Conservation (phyloP, 2,888 invertebrate genomes). For the Polyommatus iphigenia region DNA sequence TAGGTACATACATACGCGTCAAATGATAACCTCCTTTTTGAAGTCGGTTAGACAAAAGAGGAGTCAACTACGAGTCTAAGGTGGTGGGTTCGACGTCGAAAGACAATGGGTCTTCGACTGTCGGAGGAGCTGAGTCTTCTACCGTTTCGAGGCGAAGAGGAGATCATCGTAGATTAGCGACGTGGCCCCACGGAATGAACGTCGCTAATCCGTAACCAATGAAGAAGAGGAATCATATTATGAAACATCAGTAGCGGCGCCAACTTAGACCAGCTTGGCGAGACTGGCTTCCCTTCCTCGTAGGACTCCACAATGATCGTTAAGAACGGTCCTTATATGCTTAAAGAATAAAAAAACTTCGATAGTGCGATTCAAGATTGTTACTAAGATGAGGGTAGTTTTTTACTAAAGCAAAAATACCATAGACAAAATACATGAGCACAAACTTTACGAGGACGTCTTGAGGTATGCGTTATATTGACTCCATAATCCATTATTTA, state of each 20-base stretch:
- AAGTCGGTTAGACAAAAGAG: background rate
- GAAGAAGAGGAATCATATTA: background rate
- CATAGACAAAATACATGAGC: too few species aligned
- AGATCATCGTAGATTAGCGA: background rate
- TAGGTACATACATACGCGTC: too few species aligned
- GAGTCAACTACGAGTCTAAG: conserved; percentile 11
- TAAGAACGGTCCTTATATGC: background rate
- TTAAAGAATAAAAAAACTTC: background rate
- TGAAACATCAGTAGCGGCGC: background rate
- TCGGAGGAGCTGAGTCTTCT: background rate
- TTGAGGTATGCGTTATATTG: too few species aligned
- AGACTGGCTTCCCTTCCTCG: background rate
- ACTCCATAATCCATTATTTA: too few species aligned
- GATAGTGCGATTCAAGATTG: background rate
- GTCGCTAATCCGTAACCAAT: background rate
- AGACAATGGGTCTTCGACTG: background rate
- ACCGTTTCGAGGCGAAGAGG: background rate
- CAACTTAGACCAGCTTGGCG: too few species aligned
- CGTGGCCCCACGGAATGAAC: background rate
- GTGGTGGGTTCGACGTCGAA: background rate
- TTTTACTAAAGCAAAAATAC: too few species aligned
- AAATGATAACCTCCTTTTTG: too few species aligned
- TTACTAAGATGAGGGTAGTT: background rate
- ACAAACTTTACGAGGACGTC: too few species aligned
- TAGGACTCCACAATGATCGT: background rate